Evolutionary conservation across 2,113 vertebrate genomes (phyloP).

Genomic region (Pristiophorus japonicus): DNA sequence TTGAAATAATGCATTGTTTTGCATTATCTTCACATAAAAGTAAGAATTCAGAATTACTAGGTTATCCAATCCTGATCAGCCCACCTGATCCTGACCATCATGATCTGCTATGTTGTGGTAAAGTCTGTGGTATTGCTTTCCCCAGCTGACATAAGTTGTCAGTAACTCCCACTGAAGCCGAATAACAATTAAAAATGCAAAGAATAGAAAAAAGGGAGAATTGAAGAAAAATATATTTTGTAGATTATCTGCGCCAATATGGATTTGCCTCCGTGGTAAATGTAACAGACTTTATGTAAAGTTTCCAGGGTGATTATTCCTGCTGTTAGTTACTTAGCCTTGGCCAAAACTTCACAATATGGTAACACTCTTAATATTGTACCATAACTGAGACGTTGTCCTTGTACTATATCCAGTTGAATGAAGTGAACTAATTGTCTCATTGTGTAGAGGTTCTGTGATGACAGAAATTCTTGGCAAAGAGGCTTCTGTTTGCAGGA

Average conservation of each 20-base stretch:
- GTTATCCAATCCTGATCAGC: neutral
- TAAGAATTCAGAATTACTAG: neutral
- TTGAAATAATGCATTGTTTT: neutral
- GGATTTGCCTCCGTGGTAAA: no score
- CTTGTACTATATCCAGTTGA: no score
- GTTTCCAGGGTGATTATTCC: no score
- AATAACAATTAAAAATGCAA: neutral
- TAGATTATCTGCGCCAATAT: neutral
- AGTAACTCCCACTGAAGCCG: neutral
- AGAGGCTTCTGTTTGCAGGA: no score
- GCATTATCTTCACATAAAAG: neutral
- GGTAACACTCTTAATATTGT: no score
- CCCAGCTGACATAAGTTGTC: neutral
- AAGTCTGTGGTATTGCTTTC: neutral
- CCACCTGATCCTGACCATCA: neutral
- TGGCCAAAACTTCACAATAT: no score
- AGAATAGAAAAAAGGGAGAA: neutral
- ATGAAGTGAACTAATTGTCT: no score
- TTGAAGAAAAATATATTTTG: neutral
- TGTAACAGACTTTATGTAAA: no score
- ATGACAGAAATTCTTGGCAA: no score
- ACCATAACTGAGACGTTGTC: no score
- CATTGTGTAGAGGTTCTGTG: no score
- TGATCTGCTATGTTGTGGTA: neutral
- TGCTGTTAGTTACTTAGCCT: no score